These are phyloP conservation scores for Nudaria mundana DNA, from an alignment of 2,888 invertebrate species.

Conservation along the genomic window DNA sequence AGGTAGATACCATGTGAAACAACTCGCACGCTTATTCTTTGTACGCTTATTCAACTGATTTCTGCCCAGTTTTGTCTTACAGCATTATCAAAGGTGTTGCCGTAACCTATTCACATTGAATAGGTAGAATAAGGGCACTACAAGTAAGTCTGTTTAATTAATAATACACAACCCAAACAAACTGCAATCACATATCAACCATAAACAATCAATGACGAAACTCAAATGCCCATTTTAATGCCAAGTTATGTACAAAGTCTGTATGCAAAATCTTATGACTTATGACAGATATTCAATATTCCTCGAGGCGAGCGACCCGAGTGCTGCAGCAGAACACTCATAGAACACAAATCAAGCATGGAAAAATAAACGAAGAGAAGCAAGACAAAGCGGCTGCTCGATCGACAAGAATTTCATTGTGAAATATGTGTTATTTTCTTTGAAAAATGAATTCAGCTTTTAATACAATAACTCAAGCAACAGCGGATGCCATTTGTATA, in stretches of 20 bases:
- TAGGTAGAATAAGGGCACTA: too few relatives aligned
- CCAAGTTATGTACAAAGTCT: constrained; percentile 58
- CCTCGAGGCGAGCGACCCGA: constrained; percentile 48
- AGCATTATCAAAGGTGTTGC: too few relatives aligned
- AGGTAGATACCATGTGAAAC: too few relatives aligned
- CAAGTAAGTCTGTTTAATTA: too few relatives aligned
- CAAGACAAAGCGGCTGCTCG: constrained; percentile 64
- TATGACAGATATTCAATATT: constrained; percentile 73
- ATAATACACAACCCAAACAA: too few relatives aligned
- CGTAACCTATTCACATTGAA: too few relatives aligned
- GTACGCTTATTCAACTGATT: too few relatives aligned
- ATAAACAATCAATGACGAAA: too few relatives aligned
- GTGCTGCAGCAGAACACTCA: constrained; percentile 63
- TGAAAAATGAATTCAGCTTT: constrained; percentile 62
- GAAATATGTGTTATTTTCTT: constrained; percentile 69
- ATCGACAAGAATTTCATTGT: constrained; percentile 67
- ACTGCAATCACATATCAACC: too few relatives aligned
- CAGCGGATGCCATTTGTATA: constrained; percentile 31
- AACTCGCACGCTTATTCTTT: too few relatives aligned
- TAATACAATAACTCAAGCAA: constrained; percentile 52
- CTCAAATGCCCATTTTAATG: too few relatives aligned
- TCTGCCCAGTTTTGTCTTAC: too few relatives aligned
- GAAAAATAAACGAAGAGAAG: constrained; percentile 58
- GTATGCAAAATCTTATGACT: constrained; percentile 64
- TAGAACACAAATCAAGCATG: constrained; percentile 66